These are phyloP conservation scores for Erpetoichthys calabaricus DNA, from an alignment of 2,797 vertebrate genomes.

Conservation along the genomic window DNA sequence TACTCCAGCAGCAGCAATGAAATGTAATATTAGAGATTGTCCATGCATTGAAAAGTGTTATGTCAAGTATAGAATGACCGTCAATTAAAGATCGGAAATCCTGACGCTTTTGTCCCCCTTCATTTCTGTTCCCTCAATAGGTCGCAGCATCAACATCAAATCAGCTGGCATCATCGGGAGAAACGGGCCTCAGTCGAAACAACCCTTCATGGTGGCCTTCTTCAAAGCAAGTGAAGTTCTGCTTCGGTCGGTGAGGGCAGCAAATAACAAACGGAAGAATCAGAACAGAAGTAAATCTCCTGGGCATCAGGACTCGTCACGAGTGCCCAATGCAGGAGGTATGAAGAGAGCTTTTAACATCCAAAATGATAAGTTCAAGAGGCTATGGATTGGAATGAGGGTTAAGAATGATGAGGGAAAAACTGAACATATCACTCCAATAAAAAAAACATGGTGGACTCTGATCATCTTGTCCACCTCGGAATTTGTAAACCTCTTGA, in stretches of 20 bases:
- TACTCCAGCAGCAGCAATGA: too few species aligned
- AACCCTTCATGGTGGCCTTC: slow-evolving; percentile 95
- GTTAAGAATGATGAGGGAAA: too few species aligned
- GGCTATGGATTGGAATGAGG: slow-evolving; percentile 8
- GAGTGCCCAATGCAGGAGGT: slow-evolving; percentile 68
- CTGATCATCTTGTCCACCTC: too few species aligned
- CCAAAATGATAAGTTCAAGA: too few species aligned
- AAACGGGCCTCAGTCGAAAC: slow-evolving; percentile 89
- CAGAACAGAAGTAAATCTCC: slow-evolving; percentile 84
- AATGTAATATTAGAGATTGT: too few species aligned
- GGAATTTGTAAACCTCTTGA: too few species aligned
- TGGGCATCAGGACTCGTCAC: slow-evolving; percentile 72
- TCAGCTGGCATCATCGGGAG: slow-evolving; percentile 90
- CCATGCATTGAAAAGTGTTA: too few species aligned
- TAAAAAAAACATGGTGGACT: too few species aligned
- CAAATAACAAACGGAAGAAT: slow-evolving; percentile 80
- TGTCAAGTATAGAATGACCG: too few species aligned
- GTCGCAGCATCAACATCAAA: slow-evolving; percentile 86
- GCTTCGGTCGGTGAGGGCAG: slow-evolving; percentile 84
- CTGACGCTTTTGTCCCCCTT: background rate
- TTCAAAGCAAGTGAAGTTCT: slow-evolving; percentile 96
- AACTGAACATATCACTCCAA: too few species aligned
- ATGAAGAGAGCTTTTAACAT: slow-evolving; percentile 24
- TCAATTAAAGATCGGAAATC: background rate
- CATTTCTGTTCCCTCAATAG: slow-evolving; percentile 39